Evolutionary conservation across 2,888 invertebrate genomes (phyloP), one percentile per base, ranked within the genome.

Genomic region (Horisme vitalbata): DNA sequence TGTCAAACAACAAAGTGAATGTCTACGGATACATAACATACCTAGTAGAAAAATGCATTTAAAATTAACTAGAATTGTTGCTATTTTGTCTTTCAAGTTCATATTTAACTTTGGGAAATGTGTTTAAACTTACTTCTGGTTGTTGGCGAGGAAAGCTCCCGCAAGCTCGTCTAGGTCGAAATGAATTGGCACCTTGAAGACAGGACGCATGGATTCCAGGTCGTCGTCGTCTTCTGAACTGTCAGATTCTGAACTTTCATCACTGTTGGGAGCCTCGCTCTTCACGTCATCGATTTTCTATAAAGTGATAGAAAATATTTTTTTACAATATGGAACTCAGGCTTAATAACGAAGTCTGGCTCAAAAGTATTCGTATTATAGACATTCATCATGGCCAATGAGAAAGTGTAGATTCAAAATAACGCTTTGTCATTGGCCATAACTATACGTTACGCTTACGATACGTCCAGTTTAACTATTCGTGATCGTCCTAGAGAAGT

Each of bases 81-180:
- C n/a, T n/a, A n/a, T n/a, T n/a, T n/a, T n/a, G n/a, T n/a, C n/a
- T n/a, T n/a, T n/a, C n/a, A n/a, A n/a, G n/a, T n/a, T n/a, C n/a
- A n/a, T n/a, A n/a, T n/a, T n/a, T n/a, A n/a, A n/a, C n/a, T n/a
- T n/a, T n/a, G n/a, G n/a, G 6, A 1, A 6, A 18, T 31, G 9
- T 9, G 13, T 13, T 4, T 15, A 34, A 27, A 33, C 81, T 79
- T 75, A 93, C 91, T 93, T 92, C 70, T 93, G 93, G 69, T 92
- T 93, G 75, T 93, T 93, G 55, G 93, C 93, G 63, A 94, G 85
- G 75, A 94, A 90, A 18, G 93, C 95, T 27, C 95, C 94, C 15
- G 95, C 95, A 48, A 96, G 90, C 54, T 96, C 95, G 65, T 96
- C 95, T 51, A 96, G 92, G 83, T 96, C 95, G 71, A 96, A 92